Base-by-base conservation (phyloP, 92 coral and sea anemone species). In the Phenganax subtilis region DNA sequence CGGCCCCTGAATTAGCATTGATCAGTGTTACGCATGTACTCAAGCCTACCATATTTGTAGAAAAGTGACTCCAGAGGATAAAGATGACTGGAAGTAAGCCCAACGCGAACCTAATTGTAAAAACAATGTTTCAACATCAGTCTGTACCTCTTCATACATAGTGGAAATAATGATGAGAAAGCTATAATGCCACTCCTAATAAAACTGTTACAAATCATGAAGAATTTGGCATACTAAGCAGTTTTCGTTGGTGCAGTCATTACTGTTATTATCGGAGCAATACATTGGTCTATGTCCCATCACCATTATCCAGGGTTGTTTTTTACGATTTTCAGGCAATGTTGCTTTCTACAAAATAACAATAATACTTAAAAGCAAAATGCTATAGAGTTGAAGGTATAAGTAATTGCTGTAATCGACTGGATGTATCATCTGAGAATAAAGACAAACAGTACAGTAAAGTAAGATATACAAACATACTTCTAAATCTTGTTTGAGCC, bases 211-310 rank as follows among this genome's bases (percentile, higher is more conserved):
- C 10, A 69, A 15, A 14, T 29, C 4, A 58, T 25, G 15, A 9
- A 55, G 25, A 28, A 0, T 37, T 57, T 37, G 47, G 47, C 86
- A n/a, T 88, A 93, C 98, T 78, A 30, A 84, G 85, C 97, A 87
- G 87, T 90, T 80, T 58, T 84, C 81, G n/a, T 70, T 82, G 0
- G 90, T 88, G 60, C 98, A 93, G 73, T 91, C 93, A 81, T 91
- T 97, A 11, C 85, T 73, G 55, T 92, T 90, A 44, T 47, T 60
- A 75, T 93, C 90, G 17, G 91, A 85, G 59, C 98, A 93, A 75
- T 94, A 94, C 98, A 94, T 94, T 12, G 98, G 98, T 28, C 97
- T 89, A 80, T 94, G 98, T 10, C 92, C 98, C 98, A 94, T 94
- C 15, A 88, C 85, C 17, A 94, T 78, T 66, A 94, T 94, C 98